These are phyloP conservation scores for Agrilus planipennis DNA, from an alignment of 1,140 invertebrate genomes.

Conservation along the genomic window DNA sequence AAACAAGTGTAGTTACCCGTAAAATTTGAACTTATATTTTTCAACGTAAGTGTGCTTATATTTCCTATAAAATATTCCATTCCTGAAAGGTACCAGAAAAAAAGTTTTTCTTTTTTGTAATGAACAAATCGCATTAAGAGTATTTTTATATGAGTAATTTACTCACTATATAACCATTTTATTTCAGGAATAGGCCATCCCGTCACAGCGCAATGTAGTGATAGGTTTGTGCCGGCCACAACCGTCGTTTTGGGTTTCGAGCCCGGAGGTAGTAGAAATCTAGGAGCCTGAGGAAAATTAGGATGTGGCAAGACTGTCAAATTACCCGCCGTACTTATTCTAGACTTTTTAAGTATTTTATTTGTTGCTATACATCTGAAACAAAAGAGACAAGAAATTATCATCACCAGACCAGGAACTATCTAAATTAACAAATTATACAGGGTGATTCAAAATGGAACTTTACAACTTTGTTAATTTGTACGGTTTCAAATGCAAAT, in stretches of 20 bases:
- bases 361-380: constrained; percentile 28
- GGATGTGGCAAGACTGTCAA: constrained; percentile 14
- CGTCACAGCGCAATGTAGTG: constrained; percentile 20
- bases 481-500: no score
- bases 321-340: constrained; percentile 18
- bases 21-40: constrained; percentile 28
- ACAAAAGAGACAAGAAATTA: no score
- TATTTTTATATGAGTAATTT: neutral
- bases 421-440: no score
- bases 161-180: constrained; percentile 27
- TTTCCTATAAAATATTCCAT: constrained; percentile 19
- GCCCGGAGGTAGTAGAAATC: constrained; percentile 22
- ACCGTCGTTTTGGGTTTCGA: constrained; percentile 16
- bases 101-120: neutral
- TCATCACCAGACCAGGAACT: no score
- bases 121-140: neutral
- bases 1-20: constrained; percentile 64
- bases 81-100: constrained; percentile 10
- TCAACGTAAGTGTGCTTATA: constrained; percentile 18
- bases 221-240: constrained; percentile 18
- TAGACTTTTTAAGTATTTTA: constrained; percentile 24
- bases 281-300: constrained; percentile 10
- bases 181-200: constrained; percentile 28
- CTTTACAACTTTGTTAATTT: no score
- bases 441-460: no score